Evolutionary conservation across 30 jellyfish, hydroid and myxozoan species (phyloP).

Genomic region (Aurelia aurita complex sp. Pacific): DNA sequence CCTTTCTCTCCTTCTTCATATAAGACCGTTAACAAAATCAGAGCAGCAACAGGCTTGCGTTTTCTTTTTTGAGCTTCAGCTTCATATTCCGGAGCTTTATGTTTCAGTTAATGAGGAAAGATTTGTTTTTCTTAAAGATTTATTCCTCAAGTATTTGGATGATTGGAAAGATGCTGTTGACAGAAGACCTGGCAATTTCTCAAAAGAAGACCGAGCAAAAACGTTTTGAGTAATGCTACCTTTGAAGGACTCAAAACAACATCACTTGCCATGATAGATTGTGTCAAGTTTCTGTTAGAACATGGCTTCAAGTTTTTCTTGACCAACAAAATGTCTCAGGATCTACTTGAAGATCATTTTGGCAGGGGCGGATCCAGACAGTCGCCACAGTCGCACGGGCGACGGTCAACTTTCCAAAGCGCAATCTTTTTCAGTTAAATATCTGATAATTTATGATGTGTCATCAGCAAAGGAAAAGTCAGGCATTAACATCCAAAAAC

Average conservation of each 20-base stretch:
- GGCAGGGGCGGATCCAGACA: not conserved
- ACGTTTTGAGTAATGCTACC: conserved; percentile 41
- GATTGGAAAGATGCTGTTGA: conserved; percentile 51
- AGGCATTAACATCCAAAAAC: no score
- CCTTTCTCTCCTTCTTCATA: no score
- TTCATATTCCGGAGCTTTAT: not conserved
- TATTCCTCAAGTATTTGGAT: conserved; percentile 43
- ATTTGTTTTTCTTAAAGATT: conserved; percentile 35
- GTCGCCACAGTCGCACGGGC: no score
- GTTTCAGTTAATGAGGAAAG: conserved; percentile 11
- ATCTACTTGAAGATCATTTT: conserved; percentile 45
- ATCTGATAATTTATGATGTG: no score
- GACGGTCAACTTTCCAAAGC: no score
- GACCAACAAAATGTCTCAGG: conserved; percentile 40
- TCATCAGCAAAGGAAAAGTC: no score
- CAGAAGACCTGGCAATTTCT: conserved; percentile 51
- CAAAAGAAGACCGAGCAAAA: conserved; percentile 31
- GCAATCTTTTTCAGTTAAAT: no score
- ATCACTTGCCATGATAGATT: conserved; percentile 29
- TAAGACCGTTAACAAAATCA: no score
- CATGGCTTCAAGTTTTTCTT: conserved; percentile 59
- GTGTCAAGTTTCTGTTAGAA: conserved; percentile 31
- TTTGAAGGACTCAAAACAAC: conserved; percentile 40
- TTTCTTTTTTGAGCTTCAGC: no score
- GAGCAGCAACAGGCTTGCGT: no score